Base-by-base conservation (phyloP, 1,140 invertebrate species). In the Drosophila sechellia region DNA sequence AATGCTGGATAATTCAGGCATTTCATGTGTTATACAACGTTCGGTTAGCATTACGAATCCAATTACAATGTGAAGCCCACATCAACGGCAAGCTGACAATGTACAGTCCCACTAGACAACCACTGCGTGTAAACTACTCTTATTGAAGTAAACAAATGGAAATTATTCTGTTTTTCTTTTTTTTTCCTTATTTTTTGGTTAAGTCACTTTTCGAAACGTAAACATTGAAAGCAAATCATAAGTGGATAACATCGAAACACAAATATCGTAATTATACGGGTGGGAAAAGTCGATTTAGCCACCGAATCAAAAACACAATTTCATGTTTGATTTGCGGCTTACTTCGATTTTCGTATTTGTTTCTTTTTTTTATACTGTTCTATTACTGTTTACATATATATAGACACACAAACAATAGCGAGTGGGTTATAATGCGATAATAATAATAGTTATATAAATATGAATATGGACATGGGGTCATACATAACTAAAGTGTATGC, bases 81-180 rank as follows among this genome's bases (percentile, higher is more conserved):
- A 94, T 94, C 93, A 94, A 94, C 94, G 94, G 94, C 93, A 94
- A 93, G 94, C 94, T 94, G 94, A 93, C 93, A 93, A 92, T 93
- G 93, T 94, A 94, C 93, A 93, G 93, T 94, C 93, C 93, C 91
- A 90, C 91, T 92, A 92, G 92, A 92, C 85, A 77, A 87, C 91
- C 91, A 92, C 91, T 90, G 86, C 90, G 81, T 91, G 90, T 92
- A 91, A 92, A 92, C 86, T 92, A 92, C 92, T 92, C 92, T 92
- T 92, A 91, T 92, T 89, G 84, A 92, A 92, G 86, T 90, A 90
- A 90, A 91, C 81, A 91, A 91, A 87, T 77, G 66, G 71, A 65
- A 76, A 56, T 75, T 57, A 63, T 60, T 70, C 53, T 63, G 66
- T 22, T 49, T 54, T 58, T 59, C 55, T 50, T 50, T 71, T 63